These are phyloP conservation scores for Conchocele bisecta DNA, from an alignment of 2,888 invertebrate genomes.

Conservation along the genomic window DNA sequence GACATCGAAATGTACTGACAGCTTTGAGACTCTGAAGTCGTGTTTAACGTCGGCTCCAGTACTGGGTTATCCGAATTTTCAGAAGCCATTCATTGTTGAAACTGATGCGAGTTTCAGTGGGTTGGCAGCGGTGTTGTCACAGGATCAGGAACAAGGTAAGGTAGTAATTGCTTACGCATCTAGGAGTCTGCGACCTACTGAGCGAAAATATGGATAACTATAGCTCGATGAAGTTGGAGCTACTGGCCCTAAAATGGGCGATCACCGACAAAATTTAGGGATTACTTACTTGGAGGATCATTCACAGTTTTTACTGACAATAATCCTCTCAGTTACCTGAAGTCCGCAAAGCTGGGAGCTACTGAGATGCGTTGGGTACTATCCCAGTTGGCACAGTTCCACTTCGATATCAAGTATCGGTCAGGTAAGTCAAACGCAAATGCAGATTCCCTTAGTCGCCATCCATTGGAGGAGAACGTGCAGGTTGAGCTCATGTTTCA, in stretches of 20 bases:
- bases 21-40: conserved; percentile 41
- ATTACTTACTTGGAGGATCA: conserved; percentile 37
- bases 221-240: conserved; percentile 52
- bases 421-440: conserved; percentile 32
- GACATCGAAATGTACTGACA: conserved; percentile 17
- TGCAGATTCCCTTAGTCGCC: conserved; percentile 44
- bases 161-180: conserved; percentile 55
- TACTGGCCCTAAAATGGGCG: conserved; percentile 52
- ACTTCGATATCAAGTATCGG: conserved; percentile 30
- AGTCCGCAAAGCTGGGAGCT: conserved; percentile 40
- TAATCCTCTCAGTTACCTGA: conserved; percentile 44
- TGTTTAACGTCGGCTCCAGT: conserved; percentile 29
- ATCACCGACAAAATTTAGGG: conserved; percentile 51
- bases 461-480: background rate
- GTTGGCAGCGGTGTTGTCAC: conserved; percentile 49
- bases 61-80: conserved; percentile 51
- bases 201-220: conserved; percentile 50
- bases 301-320: conserved; percentile 51
- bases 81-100: conserved; percentile 47
- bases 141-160: conserved; percentile 30
- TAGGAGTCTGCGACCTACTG: conserved; percentile 35
- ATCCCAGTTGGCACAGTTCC: conserved; percentile 40
- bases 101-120: conserved; percentile 53
- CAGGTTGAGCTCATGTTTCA: background rate
- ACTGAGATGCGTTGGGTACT: conserved; percentile 47